Percentiles rank a stretch among this genome's conserved stretches.
Conservation (phyloP, 2,888 invertebrate genomes). For the Ormyrus thymus region DNA sequence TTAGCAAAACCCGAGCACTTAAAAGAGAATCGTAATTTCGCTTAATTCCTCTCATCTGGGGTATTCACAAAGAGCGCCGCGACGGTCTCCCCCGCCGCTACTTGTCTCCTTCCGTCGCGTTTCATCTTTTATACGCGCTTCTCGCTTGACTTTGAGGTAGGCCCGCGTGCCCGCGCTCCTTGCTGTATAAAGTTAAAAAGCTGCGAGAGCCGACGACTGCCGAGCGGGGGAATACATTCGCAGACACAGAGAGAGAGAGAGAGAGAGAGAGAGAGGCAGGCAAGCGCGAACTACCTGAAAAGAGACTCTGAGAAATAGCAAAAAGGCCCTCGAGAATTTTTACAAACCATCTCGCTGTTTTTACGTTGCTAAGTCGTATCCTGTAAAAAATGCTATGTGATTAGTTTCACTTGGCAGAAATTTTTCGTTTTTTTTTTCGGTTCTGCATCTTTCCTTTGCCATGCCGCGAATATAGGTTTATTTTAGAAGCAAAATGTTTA, state of each 20-base stretch:
- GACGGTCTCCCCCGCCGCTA: background rate
- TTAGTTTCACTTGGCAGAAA: too few relatives aligned
- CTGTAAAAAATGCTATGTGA: too few relatives aligned
- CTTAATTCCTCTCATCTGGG: constrained; percentile 33
- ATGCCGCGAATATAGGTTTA: too few relatives aligned
- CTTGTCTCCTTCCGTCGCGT: constrained; percentile 53
- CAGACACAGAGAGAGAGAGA: too few relatives aligned
- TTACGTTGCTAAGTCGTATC: too few relatives aligned
- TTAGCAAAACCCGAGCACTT: constrained; percentile 7
- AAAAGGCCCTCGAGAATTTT: constrained; percentile 3
- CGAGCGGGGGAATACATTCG: background rate
- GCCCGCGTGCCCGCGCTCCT: constrained; percentile 48
- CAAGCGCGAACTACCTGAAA: background rate
- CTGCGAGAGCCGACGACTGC: constrained; percentile 26
- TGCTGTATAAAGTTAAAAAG: constrained; percentile 57
- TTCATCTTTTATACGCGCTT: constrained; percentile 58
- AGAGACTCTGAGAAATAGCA: background rate
- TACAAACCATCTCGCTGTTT: background rate
- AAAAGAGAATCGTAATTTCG: constrained; percentile 32
- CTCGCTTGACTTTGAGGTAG: constrained; percentile 59
- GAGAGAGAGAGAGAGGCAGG: background rate
- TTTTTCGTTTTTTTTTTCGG: too few relatives aligned
- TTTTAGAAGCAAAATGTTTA: too few relatives aligned
- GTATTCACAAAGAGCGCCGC: constrained; percentile 37
- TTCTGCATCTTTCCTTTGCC: too few relatives aligned